Evolutionary conservation across 2,113 vertebrate species (phyloP).

Genomic region (Actenoides lindsayi): DNA sequence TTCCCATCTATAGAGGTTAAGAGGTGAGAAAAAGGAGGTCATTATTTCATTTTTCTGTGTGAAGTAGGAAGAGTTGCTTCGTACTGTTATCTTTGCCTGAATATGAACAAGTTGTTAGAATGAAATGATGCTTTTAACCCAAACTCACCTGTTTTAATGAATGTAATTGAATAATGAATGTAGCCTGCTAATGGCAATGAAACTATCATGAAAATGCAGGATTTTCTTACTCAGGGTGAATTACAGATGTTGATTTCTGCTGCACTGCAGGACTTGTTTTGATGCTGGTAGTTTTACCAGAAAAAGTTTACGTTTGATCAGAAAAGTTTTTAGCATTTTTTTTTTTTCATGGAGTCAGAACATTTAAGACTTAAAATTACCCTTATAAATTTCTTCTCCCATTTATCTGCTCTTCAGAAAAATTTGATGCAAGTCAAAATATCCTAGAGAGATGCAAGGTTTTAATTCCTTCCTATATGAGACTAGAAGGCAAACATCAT

Average conservation of each 20-base stretch:
- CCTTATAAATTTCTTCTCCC: not conserved
- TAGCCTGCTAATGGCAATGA: not conserved
- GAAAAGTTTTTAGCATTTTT: not conserved
- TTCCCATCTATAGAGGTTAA: not conserved
- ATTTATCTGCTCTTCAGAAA: not conserved
- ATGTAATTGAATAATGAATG: not conserved
- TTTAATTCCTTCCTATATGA: not conserved
- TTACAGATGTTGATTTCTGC: not conserved
- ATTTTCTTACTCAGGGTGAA: not conserved
- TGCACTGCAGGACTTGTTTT: not conserved
- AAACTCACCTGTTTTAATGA: not conserved
- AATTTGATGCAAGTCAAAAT: not conserved
- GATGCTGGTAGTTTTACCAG: not conserved
- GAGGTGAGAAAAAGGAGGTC: not conserved
- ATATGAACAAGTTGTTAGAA: not conserved
- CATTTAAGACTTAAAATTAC: not conserved
- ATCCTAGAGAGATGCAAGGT: not conserved
- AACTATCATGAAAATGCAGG: not conserved
- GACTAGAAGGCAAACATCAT: not conserved
- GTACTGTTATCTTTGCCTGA: not conserved
- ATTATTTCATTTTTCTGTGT: constrained; percentile 9
- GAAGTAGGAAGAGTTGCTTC: not conserved
- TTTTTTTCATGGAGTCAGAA: not conserved
- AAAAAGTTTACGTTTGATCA: not conserved
- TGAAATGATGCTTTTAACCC: not conserved